phyloP scores from a whole-genome alignment of 2,888 invertebrate genomes.

The Andrena camellia region DNA sequence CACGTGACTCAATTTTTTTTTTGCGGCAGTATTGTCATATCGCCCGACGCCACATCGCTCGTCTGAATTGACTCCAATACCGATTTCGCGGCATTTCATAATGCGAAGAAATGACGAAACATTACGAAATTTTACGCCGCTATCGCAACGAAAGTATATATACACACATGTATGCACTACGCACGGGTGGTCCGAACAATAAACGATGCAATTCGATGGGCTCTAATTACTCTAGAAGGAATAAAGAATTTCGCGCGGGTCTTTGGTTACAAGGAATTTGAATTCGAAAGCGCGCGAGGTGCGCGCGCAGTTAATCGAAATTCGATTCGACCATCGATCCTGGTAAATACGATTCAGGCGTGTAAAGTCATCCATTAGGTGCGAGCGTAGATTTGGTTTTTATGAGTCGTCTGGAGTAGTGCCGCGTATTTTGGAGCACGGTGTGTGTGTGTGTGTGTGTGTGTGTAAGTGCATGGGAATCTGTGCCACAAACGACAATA shows the following conservation, averaged over 20 bases:
- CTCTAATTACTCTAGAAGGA: neutral
- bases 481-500: neutral
- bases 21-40: too few relatives aligned
- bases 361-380: too few relatives aligned
- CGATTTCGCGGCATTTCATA: slow-evolving; percentile 24
- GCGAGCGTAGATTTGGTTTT: neutral
- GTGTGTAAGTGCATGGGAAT: neutral
- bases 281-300: neutral
- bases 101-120: neutral
- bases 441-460: neutral
- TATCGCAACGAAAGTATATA: neutral
- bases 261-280: neutral
- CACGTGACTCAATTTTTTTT: too few relatives aligned
- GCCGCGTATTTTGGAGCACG: neutral
- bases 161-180: neutral
- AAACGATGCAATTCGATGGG: neutral
- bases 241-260: neutral
- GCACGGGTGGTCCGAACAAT: neutral
- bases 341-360: too few relatives aligned
- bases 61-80: neutral
- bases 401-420: neutral
- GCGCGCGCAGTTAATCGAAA: neutral
- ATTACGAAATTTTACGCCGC: slow-evolving; percentile 21
- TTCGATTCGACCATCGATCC: neutral
- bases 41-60: too few relatives aligned